A percentile compares a stretch with the other conserved stretches of the same genome.
phyloP scores from a whole-genome alignment of 2,797 vertebrate species.

The Fratercula arctica region DNA sequence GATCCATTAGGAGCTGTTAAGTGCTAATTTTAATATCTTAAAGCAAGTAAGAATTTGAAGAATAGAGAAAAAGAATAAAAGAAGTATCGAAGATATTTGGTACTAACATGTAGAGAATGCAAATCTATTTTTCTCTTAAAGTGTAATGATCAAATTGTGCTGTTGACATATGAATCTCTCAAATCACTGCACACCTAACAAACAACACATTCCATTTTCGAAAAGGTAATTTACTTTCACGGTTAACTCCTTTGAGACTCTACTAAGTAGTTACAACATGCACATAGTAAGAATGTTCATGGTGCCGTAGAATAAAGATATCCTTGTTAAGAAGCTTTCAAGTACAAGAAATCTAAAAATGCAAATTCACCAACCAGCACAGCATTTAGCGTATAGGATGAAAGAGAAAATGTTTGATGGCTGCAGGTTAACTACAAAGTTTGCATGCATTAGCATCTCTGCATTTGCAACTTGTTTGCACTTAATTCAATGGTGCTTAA shows the following conservation, averaged over 20 bases:
- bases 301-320: neutral
- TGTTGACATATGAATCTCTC: neutral
- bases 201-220: rapidly evolving
- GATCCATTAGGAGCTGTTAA: neutral
- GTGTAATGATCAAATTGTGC: neutral
- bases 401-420: neutral
- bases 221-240: neutral
- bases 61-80: neutral
- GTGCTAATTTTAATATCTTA: neutral
- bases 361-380: neutral
- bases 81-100: neutral
- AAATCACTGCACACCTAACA: neutral
- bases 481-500: neutral
- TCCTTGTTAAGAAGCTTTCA: neutral
- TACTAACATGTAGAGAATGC: neutral
- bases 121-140: neutral
- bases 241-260: neutral
- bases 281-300: neutral
- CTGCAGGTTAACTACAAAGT: neutral
- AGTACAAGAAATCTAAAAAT: neutral
- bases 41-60: neutral
- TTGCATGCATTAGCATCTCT: neutral
- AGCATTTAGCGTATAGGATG: neutral
- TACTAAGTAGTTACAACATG: neutral
- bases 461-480: neutral